Percentiles rank a stretch among this genome's conserved stretches.
These are phyloP conservation scores for Myotis vivesi DNA, from an alignment of 2,797 vertebrate species.

Conservation along the genomic window DNA sequence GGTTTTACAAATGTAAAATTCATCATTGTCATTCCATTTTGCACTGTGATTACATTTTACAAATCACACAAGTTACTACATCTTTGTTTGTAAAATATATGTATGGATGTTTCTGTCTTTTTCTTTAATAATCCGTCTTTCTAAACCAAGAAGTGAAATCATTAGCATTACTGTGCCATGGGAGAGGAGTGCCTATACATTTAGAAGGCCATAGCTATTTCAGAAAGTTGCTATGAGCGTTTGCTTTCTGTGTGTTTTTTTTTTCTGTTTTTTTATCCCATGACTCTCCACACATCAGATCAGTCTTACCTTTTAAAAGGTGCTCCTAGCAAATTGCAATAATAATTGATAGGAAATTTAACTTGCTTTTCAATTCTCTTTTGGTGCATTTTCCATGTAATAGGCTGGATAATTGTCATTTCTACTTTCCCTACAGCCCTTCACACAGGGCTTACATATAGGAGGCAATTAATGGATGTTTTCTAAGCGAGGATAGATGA, in stretches of 20 bases:
- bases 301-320: background rate
- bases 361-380: background rate
- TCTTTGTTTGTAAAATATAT: background rate
- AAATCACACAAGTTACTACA: background rate
- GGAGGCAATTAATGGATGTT: background rate
- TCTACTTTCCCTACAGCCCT: background rate
- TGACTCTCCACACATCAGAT: background rate
- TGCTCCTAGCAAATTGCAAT: background rate
- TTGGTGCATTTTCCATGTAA: background rate
- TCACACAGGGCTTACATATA: background rate
- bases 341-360: background rate
- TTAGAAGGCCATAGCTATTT: background rate
- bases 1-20: background rate
- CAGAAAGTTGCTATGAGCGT: background rate
- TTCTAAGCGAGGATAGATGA: background rate
- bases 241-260: background rate
- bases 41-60: background rate
- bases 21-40: background rate
- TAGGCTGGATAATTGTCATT: constrained; percentile 5
- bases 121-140: background rate
- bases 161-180: background rate
- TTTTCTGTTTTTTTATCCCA: background rate
- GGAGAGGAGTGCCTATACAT: background rate
- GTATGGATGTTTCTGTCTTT: background rate
- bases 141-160: background rate